phyloP scores from a whole-genome alignment of 2,797 vertebrate species.

The Muscicapa comitata region DNA sequence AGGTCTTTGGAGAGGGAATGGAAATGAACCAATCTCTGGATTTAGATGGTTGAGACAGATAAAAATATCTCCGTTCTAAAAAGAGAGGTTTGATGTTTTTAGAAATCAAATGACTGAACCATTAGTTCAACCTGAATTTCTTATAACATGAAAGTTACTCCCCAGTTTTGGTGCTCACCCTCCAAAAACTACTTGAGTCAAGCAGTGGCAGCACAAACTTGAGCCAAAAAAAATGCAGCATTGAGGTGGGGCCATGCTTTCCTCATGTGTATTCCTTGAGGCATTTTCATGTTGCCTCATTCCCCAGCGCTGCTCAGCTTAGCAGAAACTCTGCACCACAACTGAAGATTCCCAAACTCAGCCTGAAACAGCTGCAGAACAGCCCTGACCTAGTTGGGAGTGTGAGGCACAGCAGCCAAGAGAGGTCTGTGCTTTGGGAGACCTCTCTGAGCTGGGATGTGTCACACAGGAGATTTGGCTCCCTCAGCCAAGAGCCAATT shows the following conservation, averaged over 20 bases:
- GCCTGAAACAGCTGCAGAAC: not conserved
- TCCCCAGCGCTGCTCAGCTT: not conserved
- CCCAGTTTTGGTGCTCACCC: not conserved
- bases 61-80: not conserved
- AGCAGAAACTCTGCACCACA: conserved; percentile 12
- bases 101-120: not conserved
- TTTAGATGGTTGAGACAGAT: not conserved
- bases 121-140: not conserved
- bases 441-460: not conserved
- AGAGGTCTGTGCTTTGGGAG: not conserved
- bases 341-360: not conserved
- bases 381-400: not conserved
- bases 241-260: conserved; percentile 17
- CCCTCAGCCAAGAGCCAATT: not conserved
- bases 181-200: not conserved
- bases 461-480: not conserved
- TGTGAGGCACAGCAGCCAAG: not conserved
- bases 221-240: not conserved
- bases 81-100: not conserved
- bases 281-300: conserved; percentile 43
- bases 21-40: not conserved
- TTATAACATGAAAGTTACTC: not conserved
- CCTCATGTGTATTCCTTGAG: not conserved
- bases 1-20: not conserved
- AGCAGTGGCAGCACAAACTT: not conserved